phyloP scores from a whole-genome alignment of 2,888 invertebrate genomes.

The Steinernema carpocapsae region DNA sequence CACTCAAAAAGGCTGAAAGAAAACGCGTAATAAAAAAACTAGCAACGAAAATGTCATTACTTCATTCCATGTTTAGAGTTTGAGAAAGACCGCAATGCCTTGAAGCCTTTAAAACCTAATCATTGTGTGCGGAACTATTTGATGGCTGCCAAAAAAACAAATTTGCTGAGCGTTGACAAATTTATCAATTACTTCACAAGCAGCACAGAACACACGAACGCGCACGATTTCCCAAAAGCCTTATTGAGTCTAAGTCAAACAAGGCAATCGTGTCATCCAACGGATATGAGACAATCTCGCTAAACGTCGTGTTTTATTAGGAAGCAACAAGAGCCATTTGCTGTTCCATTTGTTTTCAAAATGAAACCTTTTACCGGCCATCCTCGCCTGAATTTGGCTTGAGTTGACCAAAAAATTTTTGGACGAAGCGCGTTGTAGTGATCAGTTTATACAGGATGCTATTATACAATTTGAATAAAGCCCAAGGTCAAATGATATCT shows the following conservation, averaged over 20 bases:
- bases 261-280: background rate
- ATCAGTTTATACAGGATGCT: slow-evolving; percentile 23
- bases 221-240: too few relatives aligned
- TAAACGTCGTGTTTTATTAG: slow-evolving; percentile 1
- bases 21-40: too few relatives aligned
- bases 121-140: too few relatives aligned
- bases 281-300: slow-evolving; percentile 28
- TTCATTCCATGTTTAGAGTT: too few relatives aligned
- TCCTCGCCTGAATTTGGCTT: background rate
- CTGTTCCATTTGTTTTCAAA: slow-evolving; percentile 4
- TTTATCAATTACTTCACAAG: too few relatives aligned
- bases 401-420: background rate
- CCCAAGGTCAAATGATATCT: slow-evolving; percentile 19
- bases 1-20: too few relatives aligned
- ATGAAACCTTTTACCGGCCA: slow-evolving; percentile 3
- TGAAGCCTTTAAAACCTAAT: too few relatives aligned
- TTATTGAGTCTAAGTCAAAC: background rate
- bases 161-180: too few relatives aligned
- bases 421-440: slow-evolving; percentile 12
- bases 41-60: too few relatives aligned
- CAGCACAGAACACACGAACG: too few relatives aligned
- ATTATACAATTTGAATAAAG: slow-evolving; percentile 25
- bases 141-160: too few relatives aligned
- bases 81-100: too few relatives aligned
- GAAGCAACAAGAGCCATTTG: slow-evolving; percentile 20